A percentile compares a stretch with the other conserved stretches of the same genome.
These are phyloP conservation scores for Polydesmus complanatus DNA, from an alignment of 2,888 invertebrate species.

Conservation along the genomic window DNA sequence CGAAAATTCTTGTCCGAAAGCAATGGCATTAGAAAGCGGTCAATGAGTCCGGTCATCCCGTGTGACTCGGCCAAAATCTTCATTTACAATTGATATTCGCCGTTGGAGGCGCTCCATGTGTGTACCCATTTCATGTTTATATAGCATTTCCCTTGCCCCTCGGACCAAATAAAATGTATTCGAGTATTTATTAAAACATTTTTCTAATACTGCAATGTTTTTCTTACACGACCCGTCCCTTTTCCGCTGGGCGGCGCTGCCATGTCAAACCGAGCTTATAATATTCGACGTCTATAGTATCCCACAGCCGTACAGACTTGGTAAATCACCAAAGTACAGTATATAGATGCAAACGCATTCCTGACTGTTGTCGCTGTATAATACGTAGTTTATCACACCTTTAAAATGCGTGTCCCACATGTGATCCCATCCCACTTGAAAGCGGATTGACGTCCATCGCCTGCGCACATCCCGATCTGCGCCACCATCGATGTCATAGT, in stretches of 20 bases:
- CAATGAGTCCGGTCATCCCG: not conserved
- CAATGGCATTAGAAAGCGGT: not conserved
- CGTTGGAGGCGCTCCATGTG: not conserved
- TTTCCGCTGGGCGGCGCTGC: not conserved
- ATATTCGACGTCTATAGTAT: no score
- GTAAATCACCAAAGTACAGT: no score
- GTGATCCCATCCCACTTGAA: not conserved
- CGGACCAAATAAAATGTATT: not conserved
- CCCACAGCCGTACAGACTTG: no score
- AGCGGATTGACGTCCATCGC: no score
- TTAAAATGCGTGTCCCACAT: not conserved
- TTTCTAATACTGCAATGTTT: not conserved
- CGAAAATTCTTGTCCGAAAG: no score
- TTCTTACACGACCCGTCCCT: not conserved
- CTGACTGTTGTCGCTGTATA: not conserved
- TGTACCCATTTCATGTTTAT: not conserved
- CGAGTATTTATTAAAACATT: not conserved
- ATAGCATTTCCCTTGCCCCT: not conserved
- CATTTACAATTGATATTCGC: not conserved
- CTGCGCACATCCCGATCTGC: no score
- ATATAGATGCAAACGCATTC: not conserved
- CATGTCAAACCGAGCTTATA: no score
- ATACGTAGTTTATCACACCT: not conserved
- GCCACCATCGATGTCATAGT: not conserved
- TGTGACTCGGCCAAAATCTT: not conserved